Evolutionary conservation across 2,888 invertebrate species (phyloP).

Genomic region (Calephelis perditalis): DNA sequence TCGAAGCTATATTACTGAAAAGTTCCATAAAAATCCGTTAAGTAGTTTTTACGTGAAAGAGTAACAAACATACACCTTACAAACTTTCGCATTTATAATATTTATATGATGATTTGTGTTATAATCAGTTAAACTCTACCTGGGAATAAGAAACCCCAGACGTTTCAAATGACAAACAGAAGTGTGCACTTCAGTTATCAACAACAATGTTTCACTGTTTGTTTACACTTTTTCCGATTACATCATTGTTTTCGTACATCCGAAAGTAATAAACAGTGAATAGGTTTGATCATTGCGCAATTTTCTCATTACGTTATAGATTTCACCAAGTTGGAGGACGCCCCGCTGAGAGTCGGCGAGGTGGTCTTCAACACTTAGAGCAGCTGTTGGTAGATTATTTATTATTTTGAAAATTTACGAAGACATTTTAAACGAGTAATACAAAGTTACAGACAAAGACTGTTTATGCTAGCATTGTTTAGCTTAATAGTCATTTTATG

Average conservation of each 20-base stretch:
- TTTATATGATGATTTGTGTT: too few species aligned
- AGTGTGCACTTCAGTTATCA: too few species aligned
- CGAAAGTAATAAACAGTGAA: slow-evolving; percentile 43
- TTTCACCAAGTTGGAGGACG: slow-evolving; percentile 59
- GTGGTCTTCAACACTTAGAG: slow-evolving; percentile 36
- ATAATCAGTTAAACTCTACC: too few species aligned
- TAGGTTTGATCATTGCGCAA: slow-evolving; percentile 57
- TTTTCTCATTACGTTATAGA: slow-evolving; percentile 72
- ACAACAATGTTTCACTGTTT: too few species aligned
- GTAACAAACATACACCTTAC: too few species aligned
- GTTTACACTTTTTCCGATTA: too few species aligned
- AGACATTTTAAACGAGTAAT: slow-evolving; percentile 30
- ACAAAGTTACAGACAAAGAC: slow-evolving; percentile 39
- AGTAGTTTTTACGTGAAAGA: too few species aligned
- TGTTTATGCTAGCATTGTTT: slow-evolving; percentile 38
- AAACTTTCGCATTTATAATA: too few species aligned
- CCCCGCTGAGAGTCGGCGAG: slow-evolving; percentile 49
- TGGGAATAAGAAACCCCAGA: too few species aligned
- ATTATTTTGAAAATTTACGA: slow-evolving; percentile 34
- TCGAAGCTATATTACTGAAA: too few species aligned
- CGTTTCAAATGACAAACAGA: too few species aligned
- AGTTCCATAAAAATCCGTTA: too few species aligned
- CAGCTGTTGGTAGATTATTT: slow-evolving; percentile 32
- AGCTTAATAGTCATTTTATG: slow-evolving; percentile 38
- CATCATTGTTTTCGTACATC: slow-evolving; percentile 37